Evolutionary conservation across 2,888 invertebrate genomes (phyloP).

Genomic region (Spodoptera littoralis): DNA sequence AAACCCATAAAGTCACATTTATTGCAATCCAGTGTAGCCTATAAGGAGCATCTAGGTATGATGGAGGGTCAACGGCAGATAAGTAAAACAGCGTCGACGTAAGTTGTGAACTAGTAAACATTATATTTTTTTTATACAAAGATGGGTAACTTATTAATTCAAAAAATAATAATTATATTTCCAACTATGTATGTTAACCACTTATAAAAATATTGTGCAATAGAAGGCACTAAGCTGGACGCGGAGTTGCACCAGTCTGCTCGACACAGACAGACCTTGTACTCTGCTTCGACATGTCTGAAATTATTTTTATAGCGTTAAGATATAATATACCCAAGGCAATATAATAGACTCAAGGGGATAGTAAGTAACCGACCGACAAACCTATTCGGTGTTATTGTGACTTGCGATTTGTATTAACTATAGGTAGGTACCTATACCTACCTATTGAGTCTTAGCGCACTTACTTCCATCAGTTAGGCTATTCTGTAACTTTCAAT

Average conservation of each 20-base stretch:
- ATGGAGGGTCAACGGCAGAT: constrained; percentile 57
- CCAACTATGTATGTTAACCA: constrained; percentile 24
- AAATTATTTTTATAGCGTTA: constrained; percentile 49
- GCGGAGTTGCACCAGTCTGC: constrained; percentile 81
- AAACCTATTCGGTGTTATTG: too few species aligned
- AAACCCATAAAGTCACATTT: constrained; percentile 84
- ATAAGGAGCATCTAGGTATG: constrained; percentile 67
- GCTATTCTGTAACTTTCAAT: too few species aligned
- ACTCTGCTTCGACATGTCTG: constrained; percentile 78
- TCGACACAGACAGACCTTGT: constrained; percentile 80
- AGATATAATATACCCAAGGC: background rate
- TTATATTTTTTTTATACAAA: constrained; percentile 28
- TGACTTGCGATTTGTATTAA: too few species aligned
- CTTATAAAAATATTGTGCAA: constrained; percentile 34
- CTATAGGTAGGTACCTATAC: too few species aligned
- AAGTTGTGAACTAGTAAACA: constrained; percentile 33
- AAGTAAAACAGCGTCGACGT: constrained; percentile 43
- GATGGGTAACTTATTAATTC: constrained; percentile 17
- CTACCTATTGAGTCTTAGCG: too few species aligned
- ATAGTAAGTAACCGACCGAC: too few species aligned
- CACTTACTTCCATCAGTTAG: too few species aligned
- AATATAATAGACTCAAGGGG: too few species aligned
- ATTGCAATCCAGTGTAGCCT: constrained; percentile 75
- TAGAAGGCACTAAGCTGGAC: constrained; percentile 29
- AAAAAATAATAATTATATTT: constrained; percentile 23